phyloP scores from a whole-genome alignment of 2,888 invertebrate genomes.

The Melanargia galathea region DNA sequence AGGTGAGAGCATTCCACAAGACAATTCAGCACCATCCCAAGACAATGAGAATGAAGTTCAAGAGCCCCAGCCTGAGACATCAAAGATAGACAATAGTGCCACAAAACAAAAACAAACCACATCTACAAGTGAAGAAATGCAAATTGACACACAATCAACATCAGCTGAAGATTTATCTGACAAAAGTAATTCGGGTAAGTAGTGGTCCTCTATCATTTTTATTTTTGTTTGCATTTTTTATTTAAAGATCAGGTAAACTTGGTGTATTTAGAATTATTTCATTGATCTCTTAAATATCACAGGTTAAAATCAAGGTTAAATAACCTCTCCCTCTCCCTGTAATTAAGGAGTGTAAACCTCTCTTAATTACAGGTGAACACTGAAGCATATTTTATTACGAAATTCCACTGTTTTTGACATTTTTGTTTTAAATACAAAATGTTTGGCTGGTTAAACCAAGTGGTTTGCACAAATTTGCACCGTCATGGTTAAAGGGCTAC shows the following conservation, averaged over 20 bases:
- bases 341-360: no score
- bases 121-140: conserved; percentile 68
- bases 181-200: conserved; percentile 62
- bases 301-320: no score
- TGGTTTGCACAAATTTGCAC: no score
- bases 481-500: no score
- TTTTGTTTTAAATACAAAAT: no score
- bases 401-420: no score
- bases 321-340: no score
- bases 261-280: conserved; percentile 5
- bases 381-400: no score
- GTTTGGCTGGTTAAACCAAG: no score
- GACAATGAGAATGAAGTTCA: conserved; percentile 57
- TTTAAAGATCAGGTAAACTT: neutral
- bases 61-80: conserved; percentile 54
- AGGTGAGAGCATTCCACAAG: conserved; percentile 69
- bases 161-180: conserved; percentile 74
- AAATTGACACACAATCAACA: conserved; percentile 68
- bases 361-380: no score
- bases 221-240: neutral
- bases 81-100: conserved; percentile 54
- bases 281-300: neutral
- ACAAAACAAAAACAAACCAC: conserved; percentile 48
- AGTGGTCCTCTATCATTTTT: no score
- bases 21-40: conserved; percentile 45